Percentiles rank a stretch among this genome's conserved stretches.
Evolutionary conservation across 2,113 vertebrate species (phyloP).

Genomic region (Vanacampus margaritifer): DNA sequence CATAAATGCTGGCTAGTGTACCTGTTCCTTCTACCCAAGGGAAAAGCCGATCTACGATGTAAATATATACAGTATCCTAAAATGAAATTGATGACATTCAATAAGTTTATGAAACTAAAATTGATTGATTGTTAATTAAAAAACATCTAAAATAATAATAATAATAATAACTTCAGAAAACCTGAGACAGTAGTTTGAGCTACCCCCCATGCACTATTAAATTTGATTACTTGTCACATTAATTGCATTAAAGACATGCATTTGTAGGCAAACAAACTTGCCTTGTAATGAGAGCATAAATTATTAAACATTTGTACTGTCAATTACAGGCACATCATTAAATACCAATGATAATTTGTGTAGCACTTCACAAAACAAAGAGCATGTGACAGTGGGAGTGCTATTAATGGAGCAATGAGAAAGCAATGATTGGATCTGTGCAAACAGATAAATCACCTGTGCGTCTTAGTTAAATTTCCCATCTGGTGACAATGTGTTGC

Average conservation of each 20-base stretch:
- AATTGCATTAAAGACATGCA: slow-evolving; percentile 31
- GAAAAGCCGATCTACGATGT: no score
- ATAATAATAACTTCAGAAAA: neutral
- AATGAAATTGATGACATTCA: neutral
- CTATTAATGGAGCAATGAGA: slow-evolving; percentile 24
- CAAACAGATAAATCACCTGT: slow-evolving; percentile 13
- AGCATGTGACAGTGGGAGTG: slow-evolving; percentile 11
- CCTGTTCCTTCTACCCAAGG: no score
- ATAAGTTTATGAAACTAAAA: neutral
- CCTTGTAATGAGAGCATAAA: slow-evolving; percentile 26
- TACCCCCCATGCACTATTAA: slow-evolving; percentile 6
- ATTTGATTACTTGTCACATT: slow-evolving; percentile 47
- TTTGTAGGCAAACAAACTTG: slow-evolving; percentile 37
- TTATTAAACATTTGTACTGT: slow-evolving; percentile 44
- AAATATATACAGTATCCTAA: no score
- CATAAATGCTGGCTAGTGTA: no score
- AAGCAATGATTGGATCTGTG: slow-evolving; percentile 5
- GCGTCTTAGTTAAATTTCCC: neutral
- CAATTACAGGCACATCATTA: slow-evolving; percentile 44
- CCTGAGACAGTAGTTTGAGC: neutral
- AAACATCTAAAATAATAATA: neutral
- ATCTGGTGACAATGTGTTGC: slow-evolving; percentile 4
- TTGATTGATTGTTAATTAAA: neutral
- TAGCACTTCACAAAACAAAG: slow-evolving; percentile 22
- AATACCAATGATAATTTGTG: slow-evolving; percentile 39